These are phyloP conservation scores for Lordiphosa collinella DNA, from an alignment of 1,140 invertebrate genomes.

Conservation along the genomic window DNA sequence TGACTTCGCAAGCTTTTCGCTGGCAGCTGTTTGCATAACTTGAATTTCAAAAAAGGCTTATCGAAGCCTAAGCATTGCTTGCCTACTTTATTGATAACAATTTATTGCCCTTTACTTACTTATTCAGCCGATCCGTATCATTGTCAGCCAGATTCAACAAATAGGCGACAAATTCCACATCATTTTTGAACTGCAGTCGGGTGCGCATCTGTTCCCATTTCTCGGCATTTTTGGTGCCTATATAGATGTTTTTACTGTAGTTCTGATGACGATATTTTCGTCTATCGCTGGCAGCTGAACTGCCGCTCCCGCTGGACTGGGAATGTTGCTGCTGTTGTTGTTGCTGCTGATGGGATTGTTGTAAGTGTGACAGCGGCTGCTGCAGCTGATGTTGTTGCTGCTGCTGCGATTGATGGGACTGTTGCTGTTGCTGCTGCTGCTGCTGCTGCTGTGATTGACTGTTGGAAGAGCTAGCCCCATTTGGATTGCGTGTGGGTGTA, in stretches of 20 bases:
- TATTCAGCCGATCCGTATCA: constrained; percentile 76
- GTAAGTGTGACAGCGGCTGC: constrained; percentile 27
- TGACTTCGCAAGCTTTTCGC: no score
- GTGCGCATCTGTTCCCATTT: constrained; percentile 80
- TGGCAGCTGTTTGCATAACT: no score
- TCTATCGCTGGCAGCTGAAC: constrained; percentile 58
- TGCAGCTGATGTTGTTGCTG: constrained; percentile 20
- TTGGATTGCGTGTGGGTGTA: constrained; percentile 11
- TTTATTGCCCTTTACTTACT: no score
- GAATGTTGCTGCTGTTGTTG: constrained; percentile 18
- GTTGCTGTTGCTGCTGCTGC: constrained; percentile 16
- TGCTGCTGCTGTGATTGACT: neutral
- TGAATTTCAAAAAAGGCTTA: no score
- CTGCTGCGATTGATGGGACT: constrained; percentile 18
- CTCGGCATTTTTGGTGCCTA: constrained; percentile 80
- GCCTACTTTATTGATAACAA: no score
- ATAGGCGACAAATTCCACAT: constrained; percentile 80
- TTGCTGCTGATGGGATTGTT: constrained; percentile 19
- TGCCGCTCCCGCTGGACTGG: constrained; percentile 33
- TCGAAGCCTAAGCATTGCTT: no score
- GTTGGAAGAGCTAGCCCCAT: constrained; percentile 14
- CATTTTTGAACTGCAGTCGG: constrained; percentile 77
- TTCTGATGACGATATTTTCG: constrained; percentile 78
- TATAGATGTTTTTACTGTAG: constrained; percentile 79
- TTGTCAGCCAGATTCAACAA: constrained; percentile 80